A percentile compares a stretch with the other conserved stretches of the same genome.
These are phyloP conservation scores for Malachius bipustulatus DNA, from an alignment of 2,888 invertebrate genomes.

Conservation along the genomic window DNA sequence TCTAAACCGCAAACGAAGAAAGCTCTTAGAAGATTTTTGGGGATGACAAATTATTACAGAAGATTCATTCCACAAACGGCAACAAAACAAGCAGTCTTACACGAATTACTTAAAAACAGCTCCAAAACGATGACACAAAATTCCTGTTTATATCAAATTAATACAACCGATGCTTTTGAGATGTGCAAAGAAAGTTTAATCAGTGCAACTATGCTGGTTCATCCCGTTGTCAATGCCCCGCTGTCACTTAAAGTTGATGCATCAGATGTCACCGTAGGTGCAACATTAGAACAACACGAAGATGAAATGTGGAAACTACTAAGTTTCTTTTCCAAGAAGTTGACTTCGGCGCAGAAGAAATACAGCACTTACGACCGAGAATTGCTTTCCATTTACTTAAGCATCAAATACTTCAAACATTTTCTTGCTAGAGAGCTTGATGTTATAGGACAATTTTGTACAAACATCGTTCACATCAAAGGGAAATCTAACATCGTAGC, in stretches of 20 bases:
- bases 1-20: neutral
- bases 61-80: too few species aligned
- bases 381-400: conserved; percentile 5
- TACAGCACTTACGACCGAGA: conserved; percentile 9
- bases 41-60: conserved; percentile 16
- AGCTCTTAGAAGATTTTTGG: conserved; percentile 2
- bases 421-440: neutral
- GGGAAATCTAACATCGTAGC: conserved; percentile 2
- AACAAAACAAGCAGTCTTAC: too few species aligned
- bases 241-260: conserved; percentile 29
- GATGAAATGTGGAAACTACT: conserved; percentile 26
- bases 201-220: conserved; percentile 11
- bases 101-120: too few species aligned
- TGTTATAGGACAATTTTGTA: conserved; percentile 6
- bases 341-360: conserved; percentile 13
- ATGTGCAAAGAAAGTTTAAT: conserved; percentile 11
- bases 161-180: conserved; percentile 11
- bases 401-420: conserved; percentile 6
- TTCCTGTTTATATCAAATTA: too few species aligned
- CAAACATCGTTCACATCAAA: conserved; percentile 4
- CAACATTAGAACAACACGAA: conserved; percentile 28
- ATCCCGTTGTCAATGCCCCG: conserved; percentile 17
- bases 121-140: too few species aligned
- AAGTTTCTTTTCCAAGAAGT: conserved; percentile 30
- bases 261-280: conserved; percentile 31